Evolutionary conservation across 2,888 invertebrate genomes (phyloP).

Genomic region (Caenorhabditis sp.): DNA sequence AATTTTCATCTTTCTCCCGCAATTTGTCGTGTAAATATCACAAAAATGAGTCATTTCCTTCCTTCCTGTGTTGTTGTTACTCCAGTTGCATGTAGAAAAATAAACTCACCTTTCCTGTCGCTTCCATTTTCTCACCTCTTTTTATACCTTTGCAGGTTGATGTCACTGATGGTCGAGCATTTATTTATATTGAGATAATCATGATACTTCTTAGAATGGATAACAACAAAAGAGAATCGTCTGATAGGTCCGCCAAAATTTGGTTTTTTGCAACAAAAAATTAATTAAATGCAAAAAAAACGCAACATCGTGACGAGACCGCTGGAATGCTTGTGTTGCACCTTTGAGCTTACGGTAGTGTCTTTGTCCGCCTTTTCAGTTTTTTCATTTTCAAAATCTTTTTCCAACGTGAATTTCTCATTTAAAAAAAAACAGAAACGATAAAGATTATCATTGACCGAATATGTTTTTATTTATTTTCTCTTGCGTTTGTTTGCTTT

Average conservation of each 20-base stretch:
- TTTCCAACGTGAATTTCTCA: too few relatives aligned
- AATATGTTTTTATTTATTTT: not conserved
- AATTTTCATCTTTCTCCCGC: not conserved
- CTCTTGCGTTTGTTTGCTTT: conserved; percentile 6
- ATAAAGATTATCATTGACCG: not conserved
- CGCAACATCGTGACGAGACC: not conserved
- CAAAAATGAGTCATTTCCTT: not conserved
- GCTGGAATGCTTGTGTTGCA: not conserved
- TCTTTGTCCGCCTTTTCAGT: not conserved
- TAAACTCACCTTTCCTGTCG: too few relatives aligned
- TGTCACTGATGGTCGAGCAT: not conserved
- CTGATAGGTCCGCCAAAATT: conserved; percentile 22
- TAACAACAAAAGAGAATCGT: conserved; percentile 42
- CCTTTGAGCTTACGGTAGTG: not conserved
- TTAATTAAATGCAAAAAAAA: not conserved
- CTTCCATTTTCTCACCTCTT: not conserved
- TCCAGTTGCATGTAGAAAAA: not conserved
- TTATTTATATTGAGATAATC: not conserved
- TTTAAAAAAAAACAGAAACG: not conserved
- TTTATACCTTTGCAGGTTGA: not conserved
- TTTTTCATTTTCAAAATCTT: not conserved
- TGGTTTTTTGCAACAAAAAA: not conserved
- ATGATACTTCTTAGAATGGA: conserved; percentile 47
- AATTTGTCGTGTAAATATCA: not conserved
- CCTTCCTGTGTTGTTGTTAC: not conserved